Evolutionary conservation across 1,140 invertebrate genomes (phyloP).

Genomic region (Apis laboriosa): DNA sequence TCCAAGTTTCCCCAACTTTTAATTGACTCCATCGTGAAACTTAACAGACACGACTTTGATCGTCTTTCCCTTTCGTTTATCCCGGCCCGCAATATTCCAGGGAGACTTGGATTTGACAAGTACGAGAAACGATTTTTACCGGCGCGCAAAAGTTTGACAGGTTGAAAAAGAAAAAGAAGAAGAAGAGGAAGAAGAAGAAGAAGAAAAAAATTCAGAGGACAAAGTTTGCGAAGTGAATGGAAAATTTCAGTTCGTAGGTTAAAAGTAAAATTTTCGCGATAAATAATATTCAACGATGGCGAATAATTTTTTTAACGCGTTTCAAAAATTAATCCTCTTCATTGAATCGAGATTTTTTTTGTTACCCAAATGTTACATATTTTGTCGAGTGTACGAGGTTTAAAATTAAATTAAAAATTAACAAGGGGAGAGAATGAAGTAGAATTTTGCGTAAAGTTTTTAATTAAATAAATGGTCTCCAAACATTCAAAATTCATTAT

Average conservation of each 20-base stretch:
- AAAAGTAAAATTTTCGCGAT: not conserved
- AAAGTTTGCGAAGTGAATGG: not conserved
- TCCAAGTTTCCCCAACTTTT: constrained; percentile 64
- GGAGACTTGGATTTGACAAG: constrained; percentile 56
- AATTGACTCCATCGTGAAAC: constrained; percentile 68
- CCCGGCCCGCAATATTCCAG: constrained; percentile 37
- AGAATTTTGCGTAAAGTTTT: not conserved
- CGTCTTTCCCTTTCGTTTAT: constrained; percentile 51
- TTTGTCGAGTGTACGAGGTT: not conserved
- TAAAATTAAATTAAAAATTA: not conserved
- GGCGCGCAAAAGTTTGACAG: constrained; percentile 30
- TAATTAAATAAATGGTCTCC: not conserved
- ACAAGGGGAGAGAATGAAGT: not conserved
- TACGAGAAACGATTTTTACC: constrained; percentile 38
- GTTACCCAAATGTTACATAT: not conserved
- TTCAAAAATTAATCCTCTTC: not conserved
- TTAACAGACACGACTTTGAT: constrained; percentile 69
- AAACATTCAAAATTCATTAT: not conserved
- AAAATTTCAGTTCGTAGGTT: not conserved
- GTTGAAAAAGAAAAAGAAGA: not conserved
- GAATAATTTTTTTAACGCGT: not conserved
- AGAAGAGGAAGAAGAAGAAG: not conserved
- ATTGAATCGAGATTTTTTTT: too few species aligned
- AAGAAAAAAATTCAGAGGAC: not conserved
- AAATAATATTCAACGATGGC: not conserved